phyloP scores from a whole-genome alignment of 2,888 invertebrate genomes.

The Pantelozetes paolii region DNA sequence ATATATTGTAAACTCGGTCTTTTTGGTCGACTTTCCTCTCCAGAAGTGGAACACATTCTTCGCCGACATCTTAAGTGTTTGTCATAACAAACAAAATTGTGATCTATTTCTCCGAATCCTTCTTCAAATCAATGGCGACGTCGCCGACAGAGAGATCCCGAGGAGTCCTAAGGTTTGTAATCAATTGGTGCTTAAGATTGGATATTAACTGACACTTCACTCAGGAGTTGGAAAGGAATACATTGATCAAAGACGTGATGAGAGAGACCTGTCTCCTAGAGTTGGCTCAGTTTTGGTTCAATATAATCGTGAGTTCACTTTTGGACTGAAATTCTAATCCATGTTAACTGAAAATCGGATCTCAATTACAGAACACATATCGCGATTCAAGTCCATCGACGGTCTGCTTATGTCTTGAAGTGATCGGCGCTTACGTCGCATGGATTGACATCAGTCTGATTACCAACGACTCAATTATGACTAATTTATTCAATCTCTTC shows the following conservation, averaged over 20 bases:
- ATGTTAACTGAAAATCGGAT: background rate
- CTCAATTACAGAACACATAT: slow-evolving; percentile 50
- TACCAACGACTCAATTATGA: slow-evolving; percentile 59
- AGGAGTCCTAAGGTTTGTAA: slow-evolving; percentile 51
- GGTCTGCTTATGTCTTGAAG: slow-evolving; percentile 55
- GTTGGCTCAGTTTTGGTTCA: slow-evolving; percentile 58
- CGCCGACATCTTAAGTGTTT: slow-evolving; percentile 54
- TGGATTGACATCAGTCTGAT: slow-evolving; percentile 61
- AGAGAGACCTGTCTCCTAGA: slow-evolving; percentile 57
- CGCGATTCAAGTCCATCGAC: slow-evolving; percentile 53
- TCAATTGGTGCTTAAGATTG: slow-evolving; percentile 38
- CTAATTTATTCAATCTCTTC: slow-evolving; percentile 55
- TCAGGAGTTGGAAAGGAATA: slow-evolving; percentile 56
- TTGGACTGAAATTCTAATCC: background rate
- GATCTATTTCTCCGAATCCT: slow-evolving; percentile 58
- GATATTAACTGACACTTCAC: slow-evolving; percentile 37
- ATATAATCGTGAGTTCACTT: slow-evolving; percentile 56
- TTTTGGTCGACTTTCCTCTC: slow-evolving; percentile 57
- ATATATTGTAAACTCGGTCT: slow-evolving; percentile 58
- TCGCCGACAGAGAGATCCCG: slow-evolving; percentile 56
- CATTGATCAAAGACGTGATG: slow-evolving; percentile 59
- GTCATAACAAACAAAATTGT: slow-evolving; percentile 51
- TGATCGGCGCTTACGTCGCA: slow-evolving; percentile 58
- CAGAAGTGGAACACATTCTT: slow-evolving; percentile 58
- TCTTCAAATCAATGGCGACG: slow-evolving; percentile 58